Conservation (phyloP, 64 coral and sea anemone species). For the Dendronephthya gigantea region DNA sequence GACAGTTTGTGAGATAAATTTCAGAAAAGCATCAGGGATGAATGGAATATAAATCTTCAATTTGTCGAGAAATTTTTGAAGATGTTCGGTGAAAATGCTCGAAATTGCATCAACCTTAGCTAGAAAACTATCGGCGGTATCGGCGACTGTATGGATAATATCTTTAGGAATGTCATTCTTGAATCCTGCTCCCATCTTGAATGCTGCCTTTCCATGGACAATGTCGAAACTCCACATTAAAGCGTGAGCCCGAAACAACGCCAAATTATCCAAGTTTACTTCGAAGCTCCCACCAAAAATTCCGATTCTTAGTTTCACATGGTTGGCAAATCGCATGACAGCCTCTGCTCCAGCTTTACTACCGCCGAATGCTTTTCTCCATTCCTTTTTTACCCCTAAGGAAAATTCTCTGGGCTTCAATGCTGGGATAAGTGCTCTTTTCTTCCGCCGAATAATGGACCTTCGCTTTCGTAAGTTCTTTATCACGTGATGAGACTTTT, state of each 20-base stretch:
- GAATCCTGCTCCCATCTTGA: slow-evolving; percentile 80
- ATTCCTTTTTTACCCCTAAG: slow-evolving; percentile 50
- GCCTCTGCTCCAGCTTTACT: slow-evolving; percentile 72
- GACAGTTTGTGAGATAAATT: slow-evolving; percentile 61
- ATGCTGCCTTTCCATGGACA: slow-evolving; percentile 73
- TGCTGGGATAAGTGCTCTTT: slow-evolving; percentile 70
- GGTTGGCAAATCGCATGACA: slow-evolving; percentile 51
- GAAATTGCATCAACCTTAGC: slow-evolving; percentile 51
- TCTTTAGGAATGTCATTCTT: slow-evolving; percentile 98
- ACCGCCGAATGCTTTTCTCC: slow-evolving; percentile 56
- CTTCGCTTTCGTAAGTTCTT: slow-evolving; percentile 48
- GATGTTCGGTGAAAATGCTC: slow-evolving; percentile 53
- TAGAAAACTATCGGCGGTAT: slow-evolving; percentile 64
- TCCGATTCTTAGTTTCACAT: slow-evolving; percentile 63
- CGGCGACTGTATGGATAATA: slow-evolving; percentile 63
- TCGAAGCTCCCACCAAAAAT: slow-evolving; percentile 90
- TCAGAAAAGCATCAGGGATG: slow-evolving; percentile 40
- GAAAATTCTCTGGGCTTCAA: slow-evolving; percentile 59
- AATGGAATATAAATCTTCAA: slow-evolving; percentile 48
- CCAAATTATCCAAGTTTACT: slow-evolving; percentile 72
- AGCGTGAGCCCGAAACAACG: slow-evolving; percentile 46
- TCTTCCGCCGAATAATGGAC: slow-evolving; percentile 42
- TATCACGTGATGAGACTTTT: slow-evolving; percentile 34
- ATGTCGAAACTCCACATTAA: slow-evolving; percentile 61
- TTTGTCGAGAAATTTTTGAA: slow-evolving; percentile 56